Percentiles rank a stretch among this genome's conserved stretches.
Conservation (phyloP, 2,888 invertebrate species). For the Pristionchus fissidentatus region DNA sequence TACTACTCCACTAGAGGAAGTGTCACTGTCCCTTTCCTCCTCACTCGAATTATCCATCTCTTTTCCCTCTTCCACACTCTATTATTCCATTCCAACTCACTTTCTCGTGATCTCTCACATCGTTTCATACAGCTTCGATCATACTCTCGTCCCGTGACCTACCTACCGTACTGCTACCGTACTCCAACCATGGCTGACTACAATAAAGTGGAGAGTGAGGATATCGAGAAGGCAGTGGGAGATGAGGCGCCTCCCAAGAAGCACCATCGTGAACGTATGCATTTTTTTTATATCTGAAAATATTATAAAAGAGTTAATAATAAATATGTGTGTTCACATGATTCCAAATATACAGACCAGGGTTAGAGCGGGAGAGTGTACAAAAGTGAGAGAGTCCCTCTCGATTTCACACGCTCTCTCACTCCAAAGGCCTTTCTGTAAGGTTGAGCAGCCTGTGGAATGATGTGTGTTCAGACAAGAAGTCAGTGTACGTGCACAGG, state of each 20-base stretch:
- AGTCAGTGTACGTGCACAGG: conserved; percentile 37
- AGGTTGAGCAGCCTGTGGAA: no score
- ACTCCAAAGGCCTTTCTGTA: no score
- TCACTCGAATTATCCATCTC: conserved; percentile 24
- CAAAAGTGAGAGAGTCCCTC: no score
- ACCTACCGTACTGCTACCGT: not conserved
- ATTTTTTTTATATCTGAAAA: not conserved
- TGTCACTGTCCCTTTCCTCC: conserved; percentile 27
- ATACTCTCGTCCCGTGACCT: not conserved
- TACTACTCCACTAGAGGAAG: conserved; percentile 15
- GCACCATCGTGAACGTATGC: not conserved
- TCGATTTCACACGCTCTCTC: no score
- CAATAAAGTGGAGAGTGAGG: conserved; percentile 28
- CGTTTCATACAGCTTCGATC: not conserved
- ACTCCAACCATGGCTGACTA: conserved; percentile 14
- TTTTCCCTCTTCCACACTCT: not conserved
- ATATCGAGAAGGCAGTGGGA: conserved; percentile 16
- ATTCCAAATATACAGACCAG: no score
- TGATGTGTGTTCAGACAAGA: conserved; percentile 41
- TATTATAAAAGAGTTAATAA: no score
- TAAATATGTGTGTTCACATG: no score
- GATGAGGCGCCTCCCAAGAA: not conserved
- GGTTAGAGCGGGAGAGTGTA: no score
- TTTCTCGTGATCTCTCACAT: not conserved
- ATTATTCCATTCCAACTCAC: conserved; percentile 23